Percentiles rank a stretch among this genome's conserved stretches.
phyloP scores from a whole-genome alignment of 2,797 vertebrate species.

The Pteronotus mesoamericanus region DNA sequence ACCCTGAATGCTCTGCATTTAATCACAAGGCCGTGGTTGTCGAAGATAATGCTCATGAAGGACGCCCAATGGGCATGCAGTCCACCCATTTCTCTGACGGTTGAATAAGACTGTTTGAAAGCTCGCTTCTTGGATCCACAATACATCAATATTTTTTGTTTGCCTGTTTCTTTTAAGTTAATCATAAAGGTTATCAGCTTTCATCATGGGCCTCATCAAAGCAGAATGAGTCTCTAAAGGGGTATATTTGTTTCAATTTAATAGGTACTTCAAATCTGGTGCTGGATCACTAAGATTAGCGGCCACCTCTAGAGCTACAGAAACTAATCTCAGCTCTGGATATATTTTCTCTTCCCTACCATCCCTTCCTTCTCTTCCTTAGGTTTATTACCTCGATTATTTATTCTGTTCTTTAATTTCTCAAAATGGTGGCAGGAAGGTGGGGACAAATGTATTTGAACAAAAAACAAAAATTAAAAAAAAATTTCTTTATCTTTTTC shows the following conservation, averaged over 20 bases:
- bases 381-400: neutral
- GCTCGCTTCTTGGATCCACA: neutral
- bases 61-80: neutral
- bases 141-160: neutral
- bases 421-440: no score
- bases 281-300: neutral
- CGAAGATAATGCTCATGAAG: neutral
- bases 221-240: neutral
- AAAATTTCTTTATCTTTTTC: neutral
- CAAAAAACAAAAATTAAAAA: no score
- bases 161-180: neutral
- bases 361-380: neutral
- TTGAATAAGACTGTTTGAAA: neutral
- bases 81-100: neutral
- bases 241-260: neutral
- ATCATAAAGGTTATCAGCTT: neutral
- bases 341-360: neutral
- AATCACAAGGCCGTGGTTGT: neutral
- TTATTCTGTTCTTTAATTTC: neutral
- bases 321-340: neutral
- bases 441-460: no score
- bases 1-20: neutral
- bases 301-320: neutral
- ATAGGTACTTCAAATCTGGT: neutral
- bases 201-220: neutral